phyloP scores from a whole-genome alignment of 2,797 vertebrate genomes.

The Hyperoplus immaculatus region DNA sequence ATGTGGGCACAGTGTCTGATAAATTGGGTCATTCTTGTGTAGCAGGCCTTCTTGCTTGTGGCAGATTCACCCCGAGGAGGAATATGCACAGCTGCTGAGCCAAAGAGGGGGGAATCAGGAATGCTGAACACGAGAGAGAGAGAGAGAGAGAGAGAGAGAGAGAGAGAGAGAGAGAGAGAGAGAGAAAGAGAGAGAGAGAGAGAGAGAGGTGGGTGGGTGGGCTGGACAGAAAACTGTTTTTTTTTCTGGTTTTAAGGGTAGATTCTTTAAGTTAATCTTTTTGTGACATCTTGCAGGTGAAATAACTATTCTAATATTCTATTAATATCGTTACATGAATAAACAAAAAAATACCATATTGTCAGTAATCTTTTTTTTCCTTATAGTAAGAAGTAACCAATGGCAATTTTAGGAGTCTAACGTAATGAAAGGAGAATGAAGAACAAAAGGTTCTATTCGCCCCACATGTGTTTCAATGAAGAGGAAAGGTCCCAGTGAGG shows the following conservation, averaged over 20 bases:
- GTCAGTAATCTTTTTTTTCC: background rate
- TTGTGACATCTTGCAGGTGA: no score
- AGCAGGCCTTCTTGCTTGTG: constrained; percentile 74
- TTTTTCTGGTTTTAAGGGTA: constrained; percentile 21
- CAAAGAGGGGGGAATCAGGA: constrained; percentile 51
- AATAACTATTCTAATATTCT: background rate
- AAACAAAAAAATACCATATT: constrained; percentile 9
- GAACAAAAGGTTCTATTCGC: background rate
- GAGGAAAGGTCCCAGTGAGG: constrained; percentile 5
- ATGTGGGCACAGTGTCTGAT: constrained; percentile 63
- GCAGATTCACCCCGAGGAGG: constrained; percentile 79
- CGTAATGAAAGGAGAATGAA: constrained; percentile 3
- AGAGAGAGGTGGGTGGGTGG: constrained; percentile 51
- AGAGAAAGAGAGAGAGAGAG: background rate
- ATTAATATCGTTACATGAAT: constrained; percentile 22
- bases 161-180: no score
- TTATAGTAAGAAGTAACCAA: background rate
- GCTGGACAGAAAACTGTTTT: constrained; percentile 23
- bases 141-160: no score
- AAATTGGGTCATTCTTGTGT: constrained; percentile 82
- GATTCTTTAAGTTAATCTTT: constrained; percentile 22
- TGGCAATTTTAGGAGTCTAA: constrained; percentile 7
- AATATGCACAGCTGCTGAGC: constrained; percentile 73
- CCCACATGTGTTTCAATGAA: constrained; percentile 2
- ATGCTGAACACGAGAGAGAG: background rate